phyloP scores from a whole-genome alignment of 2,113 vertebrate genomes.

The Crotalus helleri region DNA sequence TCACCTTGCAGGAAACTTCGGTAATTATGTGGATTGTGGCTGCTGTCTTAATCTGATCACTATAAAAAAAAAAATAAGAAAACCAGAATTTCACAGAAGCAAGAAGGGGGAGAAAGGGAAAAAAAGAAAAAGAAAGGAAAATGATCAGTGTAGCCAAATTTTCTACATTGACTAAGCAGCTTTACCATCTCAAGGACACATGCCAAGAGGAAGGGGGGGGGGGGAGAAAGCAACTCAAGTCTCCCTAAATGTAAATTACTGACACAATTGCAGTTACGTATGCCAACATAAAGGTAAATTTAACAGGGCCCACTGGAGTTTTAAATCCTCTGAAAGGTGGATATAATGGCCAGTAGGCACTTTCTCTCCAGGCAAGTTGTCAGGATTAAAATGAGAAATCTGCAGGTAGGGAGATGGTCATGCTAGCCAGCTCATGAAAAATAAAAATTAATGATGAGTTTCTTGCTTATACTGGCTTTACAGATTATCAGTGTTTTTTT shows the following conservation, averaged over 20 bases:
- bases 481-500: background rate
- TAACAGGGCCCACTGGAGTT: constrained; percentile 53
- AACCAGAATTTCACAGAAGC: background rate
- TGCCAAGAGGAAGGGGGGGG: background rate
- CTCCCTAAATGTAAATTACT: constrained; percentile 51
- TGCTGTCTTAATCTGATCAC: background rate
- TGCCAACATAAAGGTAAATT: constrained; percentile 51
- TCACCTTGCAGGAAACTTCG: background rate
- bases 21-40: background rate
- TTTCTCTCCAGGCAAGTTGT: constrained; percentile 49
- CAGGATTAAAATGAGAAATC: constrained; percentile 59
- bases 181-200: constrained; percentile 50
- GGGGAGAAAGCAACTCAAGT: constrained; percentile 28
- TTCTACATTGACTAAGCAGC: constrained; percentile 40
- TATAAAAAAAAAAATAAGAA: background rate
- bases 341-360: constrained; percentile 43
- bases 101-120: background rate
- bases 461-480: constrained; percentile 42
- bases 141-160: constrained; percentile 33
- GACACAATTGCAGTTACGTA: constrained; percentile 48
- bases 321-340: constrained; percentile 55
- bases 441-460: constrained; percentile 51
- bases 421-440: constrained; percentile 44
- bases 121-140: background rate
- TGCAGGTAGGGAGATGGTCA: constrained; percentile 40